Conservation (phyloP, 2,888 invertebrate genomes). For the Heliconius ethilla region DNA sequence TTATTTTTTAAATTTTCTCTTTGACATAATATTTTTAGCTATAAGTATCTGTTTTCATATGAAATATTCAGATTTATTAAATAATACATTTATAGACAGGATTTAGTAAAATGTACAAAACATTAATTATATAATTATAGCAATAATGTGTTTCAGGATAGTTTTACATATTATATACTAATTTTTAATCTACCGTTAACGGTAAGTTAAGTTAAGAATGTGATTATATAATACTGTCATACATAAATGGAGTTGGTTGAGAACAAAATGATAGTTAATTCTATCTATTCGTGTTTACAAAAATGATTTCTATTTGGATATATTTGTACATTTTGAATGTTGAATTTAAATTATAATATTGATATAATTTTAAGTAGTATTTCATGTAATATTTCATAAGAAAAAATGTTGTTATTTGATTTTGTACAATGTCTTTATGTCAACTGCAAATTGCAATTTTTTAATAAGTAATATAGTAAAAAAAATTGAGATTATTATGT, state of each 20-base stretch:
- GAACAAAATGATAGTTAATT: neutral
- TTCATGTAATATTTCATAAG: conserved; percentile 8
- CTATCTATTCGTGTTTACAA: neutral
- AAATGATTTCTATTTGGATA: conserved; percentile 3
- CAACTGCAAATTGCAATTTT: neutral
- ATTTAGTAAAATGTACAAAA: conserved; percentile 10
- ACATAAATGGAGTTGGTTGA: neutral
- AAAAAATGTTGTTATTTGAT: conserved; percentile 5
- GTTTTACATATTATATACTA: neutral
- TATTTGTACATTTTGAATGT: conserved; percentile 27
- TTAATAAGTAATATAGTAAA: neutral
- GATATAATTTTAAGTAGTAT: neutral
- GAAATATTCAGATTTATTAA: neutral
- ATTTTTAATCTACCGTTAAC: neutral
- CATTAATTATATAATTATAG: neutral
- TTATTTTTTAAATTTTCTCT: neutral
- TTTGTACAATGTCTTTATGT: neutral
- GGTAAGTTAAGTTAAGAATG: neutral
- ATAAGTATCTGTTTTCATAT: neutral
- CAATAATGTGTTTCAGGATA: neutral
- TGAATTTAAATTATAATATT: neutral
- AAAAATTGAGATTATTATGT: too few relatives aligned
- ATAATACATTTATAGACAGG: neutral
- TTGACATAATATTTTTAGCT: neutral
- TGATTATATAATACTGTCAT: conserved; percentile 2